Evolutionary conservation across 1,140 invertebrate genomes (phyloP), one percentile per base, ranked within the genome.

Genomic region (Andricus grossulariae): DNA sequence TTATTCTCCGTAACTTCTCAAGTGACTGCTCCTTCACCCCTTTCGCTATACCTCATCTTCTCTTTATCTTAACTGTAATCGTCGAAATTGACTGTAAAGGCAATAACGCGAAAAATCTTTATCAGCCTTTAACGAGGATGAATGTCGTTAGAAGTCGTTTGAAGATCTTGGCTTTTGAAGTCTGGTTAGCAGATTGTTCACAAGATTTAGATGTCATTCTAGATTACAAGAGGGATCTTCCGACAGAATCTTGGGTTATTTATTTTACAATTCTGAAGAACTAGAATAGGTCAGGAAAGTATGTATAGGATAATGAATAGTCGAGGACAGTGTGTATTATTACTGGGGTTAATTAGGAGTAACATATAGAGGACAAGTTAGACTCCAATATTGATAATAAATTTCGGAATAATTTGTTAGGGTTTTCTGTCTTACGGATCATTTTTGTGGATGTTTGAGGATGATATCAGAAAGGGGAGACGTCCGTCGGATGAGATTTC

Each of bases 1-100:
- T 90, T 90, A 89, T 89, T 90, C 86, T 83, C 83, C 74, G 78
- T 82, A 82, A 77, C 81, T 80, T 73, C 80, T 73, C 50, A 82
- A 80, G 76, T 81, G 77, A 76, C 80, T 82, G 66, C 76, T 79
- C 73, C 57, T 45, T 52, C 7, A 57, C 50, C 71, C 45, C 77
- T 52, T 71, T 18, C 57, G 15, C 25, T 19, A 15, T 76, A 32
- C 57, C 18, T 18, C 57, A 50, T 50, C 5, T 32, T 51, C 39
- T 18, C 66, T 71, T 45, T 55, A 19, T 77, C 52, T 74, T 16
- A 19, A 45, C 51, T 19, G 57, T 74, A 71, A 76, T 80, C 52
- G 70, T 78, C 73, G 51, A 72, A 54, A 76, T 78, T 75, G 71
- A 72, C n/a, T 72, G 12, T 52, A 57, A 74, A 57, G 32, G 66